A percentile compares a stretch with the other conserved stretches of the same genome.
phyloP scores from a whole-genome alignment of 1,140 invertebrate genomes.

The Trichomalopsis sarcophagae region DNA sequence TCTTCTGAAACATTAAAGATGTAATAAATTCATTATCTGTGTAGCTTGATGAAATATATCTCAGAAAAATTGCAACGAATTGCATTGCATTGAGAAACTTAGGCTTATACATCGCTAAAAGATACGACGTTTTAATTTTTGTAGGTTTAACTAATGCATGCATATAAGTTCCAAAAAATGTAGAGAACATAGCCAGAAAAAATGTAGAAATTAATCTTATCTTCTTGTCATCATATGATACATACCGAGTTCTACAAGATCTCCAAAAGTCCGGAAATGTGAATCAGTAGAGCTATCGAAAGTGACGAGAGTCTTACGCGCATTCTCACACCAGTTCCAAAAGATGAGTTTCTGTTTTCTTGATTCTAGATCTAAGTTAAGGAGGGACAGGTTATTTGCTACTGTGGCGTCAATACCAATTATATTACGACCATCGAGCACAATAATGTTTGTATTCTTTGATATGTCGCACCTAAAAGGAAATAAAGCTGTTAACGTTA shows the following conservation, averaged over 20 bases:
- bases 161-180: too few relatives aligned
- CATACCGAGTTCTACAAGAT: slow-evolving; percentile 62
- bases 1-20: background rate
- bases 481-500: background rate
- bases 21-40: background rate
- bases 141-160: too few relatives aligned
- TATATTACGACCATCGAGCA: slow-evolving; percentile 80
- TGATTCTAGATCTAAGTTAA: slow-evolving; percentile 63
- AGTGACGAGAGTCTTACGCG: slow-evolving; percentile 60
- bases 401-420: slow-evolving; percentile 79
- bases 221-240: background rate
- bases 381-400: slow-evolving; percentile 73
- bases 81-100: too few relatives aligned
- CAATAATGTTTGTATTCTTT: slow-evolving; percentile 68
- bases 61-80: too few relatives aligned
- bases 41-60: background rate
- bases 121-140: too few relatives aligned
- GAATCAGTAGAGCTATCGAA: slow-evolving; percentile 60
- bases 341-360: slow-evolving; percentile 68
- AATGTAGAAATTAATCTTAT: too few relatives aligned
- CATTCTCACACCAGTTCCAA: slow-evolving; percentile 71
- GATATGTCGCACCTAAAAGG: slow-evolving; percentile 63
- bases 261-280: slow-evolving; percentile 61
- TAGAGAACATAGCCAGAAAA: too few relatives aligned
- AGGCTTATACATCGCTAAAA: too few relatives aligned